Base-by-base conservation (phyloP, 2,113 vertebrate species). In the Python bivittatus region DNA sequence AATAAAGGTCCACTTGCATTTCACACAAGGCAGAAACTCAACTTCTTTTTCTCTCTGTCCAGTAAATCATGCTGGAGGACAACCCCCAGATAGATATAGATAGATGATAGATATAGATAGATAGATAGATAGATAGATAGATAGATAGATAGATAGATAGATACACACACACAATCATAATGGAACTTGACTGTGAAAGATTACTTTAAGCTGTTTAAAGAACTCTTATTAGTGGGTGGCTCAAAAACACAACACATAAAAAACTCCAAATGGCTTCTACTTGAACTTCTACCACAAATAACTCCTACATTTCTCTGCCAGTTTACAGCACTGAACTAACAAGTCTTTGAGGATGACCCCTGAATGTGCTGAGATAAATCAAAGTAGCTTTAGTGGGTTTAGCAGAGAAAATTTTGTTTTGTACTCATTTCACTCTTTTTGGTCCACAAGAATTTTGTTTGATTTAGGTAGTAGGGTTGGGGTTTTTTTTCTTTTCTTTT, bases 381-480 rank as follows among this genome's bases (percentile, higher is more conserved):
- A 92, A 92, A 91, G 88, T 33, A 38, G 64, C 56, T 60, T 86
- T 72, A 92, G 54, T 84, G 25, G 53, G 22, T 91, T 91, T 91
- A 57, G 72, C 84, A n/a, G 25, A 33, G 7, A 88, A 84, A 88
- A 92, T 56, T 89, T 61, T 33, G 44, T 86, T 38, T 58, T 72
- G 27, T 87, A 72, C 83, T 79, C 87, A 92, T 29, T 86, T 93
- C 89, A 38, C 53, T 94, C 64, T 58, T 92, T 93, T 86, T 88
- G 95, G 72, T n/a, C 84, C 92, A 56, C 83, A 93, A 79, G 92
- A 93, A 85, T 90, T 48, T 91, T 92, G 64, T 95, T 83, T 57
- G 91, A 96, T 94, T 96, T 95, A 94, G 95, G 91, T 96, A 94
- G 96, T 96, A 95, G 92, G 94, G 93, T 93, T 95, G 90, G 92